These are phyloP conservation scores for Apis cerana DNA, from an alignment of 1,140 invertebrate genomes.

Conservation along the genomic window DNA sequence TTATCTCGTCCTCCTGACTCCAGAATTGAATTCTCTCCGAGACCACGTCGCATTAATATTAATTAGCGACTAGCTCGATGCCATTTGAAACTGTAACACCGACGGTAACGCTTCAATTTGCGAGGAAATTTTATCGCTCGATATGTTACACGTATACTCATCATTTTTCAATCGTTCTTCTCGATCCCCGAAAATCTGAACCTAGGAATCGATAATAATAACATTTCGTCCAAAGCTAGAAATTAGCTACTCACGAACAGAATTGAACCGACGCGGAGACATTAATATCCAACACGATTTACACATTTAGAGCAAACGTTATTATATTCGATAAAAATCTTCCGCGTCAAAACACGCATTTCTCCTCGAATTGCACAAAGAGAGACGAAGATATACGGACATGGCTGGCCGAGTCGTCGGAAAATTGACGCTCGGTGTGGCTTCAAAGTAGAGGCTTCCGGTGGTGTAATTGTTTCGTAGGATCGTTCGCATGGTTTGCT, in stretches of 20 bases:
- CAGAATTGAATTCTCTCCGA: conserved; percentile 50
- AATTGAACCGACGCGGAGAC: too few relatives aligned
- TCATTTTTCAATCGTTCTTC: neutral
- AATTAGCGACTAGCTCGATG: conserved; percentile 45
- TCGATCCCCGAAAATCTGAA: too few relatives aligned
- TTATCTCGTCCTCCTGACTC: conserved; percentile 37
- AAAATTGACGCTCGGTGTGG: conserved; percentile 29
- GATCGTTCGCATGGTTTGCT: conserved; percentile 47
- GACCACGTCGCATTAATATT: conserved; percentile 43
- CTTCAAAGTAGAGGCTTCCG: conserved; percentile 54
- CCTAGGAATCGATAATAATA: too few relatives aligned
- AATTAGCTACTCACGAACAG: too few relatives aligned
- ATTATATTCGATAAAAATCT: too few relatives aligned
- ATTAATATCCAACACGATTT: too few relatives aligned
- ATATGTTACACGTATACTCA: neutral
- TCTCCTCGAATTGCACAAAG: neutral
- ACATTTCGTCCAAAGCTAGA: too few relatives aligned
- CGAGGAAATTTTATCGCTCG: neutral
- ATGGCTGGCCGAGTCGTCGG: neutral
- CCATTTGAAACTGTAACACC: conserved; percentile 49
- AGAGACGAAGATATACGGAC: neutral
- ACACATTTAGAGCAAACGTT: too few relatives aligned
- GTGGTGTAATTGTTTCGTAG: conserved; percentile 59
- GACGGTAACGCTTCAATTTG: conserved; percentile 43
- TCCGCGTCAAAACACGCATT: neutral